Conservation (phyloP, 2,888 invertebrate genomes). For the Xylophagus ater region DNA sequence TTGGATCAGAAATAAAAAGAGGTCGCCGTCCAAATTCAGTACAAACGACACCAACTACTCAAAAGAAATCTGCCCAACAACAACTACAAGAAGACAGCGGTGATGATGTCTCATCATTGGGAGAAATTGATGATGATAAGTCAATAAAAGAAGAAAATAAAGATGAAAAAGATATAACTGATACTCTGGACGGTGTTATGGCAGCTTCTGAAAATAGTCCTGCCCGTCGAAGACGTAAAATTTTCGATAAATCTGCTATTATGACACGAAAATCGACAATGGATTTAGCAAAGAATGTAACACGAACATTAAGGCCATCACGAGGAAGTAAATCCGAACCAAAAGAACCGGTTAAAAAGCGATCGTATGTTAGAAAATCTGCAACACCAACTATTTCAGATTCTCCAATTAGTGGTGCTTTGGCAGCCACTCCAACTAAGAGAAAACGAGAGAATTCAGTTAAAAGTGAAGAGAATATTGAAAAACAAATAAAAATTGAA, state of each 20-base stretch:
- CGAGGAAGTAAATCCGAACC: no score
- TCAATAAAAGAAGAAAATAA: conserved; percentile 28
- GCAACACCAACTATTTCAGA: background rate
- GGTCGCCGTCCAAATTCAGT: conserved; percentile 1
- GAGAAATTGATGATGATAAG: conserved; percentile 17
- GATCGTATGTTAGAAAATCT: background rate
- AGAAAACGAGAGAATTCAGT: conserved; percentile 8
- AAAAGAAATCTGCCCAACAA: background rate
- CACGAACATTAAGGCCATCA: conserved; percentile 21
- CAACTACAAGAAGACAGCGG: background rate
- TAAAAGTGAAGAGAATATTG: conserved; percentile 9
- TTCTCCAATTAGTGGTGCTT: background rate
- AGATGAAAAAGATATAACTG: conserved; percentile 23
- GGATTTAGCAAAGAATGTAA: conserved; percentile 23
- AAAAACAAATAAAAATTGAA: conserved; percentile 7
- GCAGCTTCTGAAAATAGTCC: conserved; percentile 19
- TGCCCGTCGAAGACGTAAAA: conserved; percentile 20
- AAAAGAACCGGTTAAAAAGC: background rate
- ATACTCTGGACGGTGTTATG: conserved; percentile 18
- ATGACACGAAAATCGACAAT: conserved; percentile 17
- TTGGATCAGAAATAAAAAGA: background rate
- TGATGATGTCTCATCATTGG: no score
- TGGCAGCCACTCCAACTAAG: conserved; percentile 2
- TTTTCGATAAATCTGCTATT: conserved; percentile 14
- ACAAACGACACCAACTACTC: conserved; percentile 11